Percentiles rank a stretch among this genome's conserved stretches.
Conservation (phyloP, 2,113 vertebrate genomes). For the Lepidothrix coronata region DNA sequence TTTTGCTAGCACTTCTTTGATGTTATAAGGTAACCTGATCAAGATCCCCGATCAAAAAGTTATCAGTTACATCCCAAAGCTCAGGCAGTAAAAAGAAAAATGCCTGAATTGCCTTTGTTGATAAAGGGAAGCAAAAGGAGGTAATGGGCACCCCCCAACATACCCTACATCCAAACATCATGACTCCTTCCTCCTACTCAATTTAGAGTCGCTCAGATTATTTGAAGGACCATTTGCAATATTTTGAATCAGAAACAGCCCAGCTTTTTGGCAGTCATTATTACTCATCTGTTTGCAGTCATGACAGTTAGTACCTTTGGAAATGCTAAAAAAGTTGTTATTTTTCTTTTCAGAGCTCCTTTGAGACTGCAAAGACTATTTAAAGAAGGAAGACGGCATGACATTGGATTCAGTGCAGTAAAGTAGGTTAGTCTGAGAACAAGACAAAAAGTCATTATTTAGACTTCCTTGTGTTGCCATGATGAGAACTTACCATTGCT, state of each 20-base stretch:
- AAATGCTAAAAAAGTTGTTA: slow-evolving; percentile 60
- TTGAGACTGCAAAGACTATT: slow-evolving; percentile 67
- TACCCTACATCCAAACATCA: neutral
- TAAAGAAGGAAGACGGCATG: slow-evolving; percentile 70
- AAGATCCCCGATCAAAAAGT: neutral
- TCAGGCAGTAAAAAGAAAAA: neutral
- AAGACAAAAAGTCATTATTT: slow-evolving; percentile 31
- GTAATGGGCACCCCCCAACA: neutral
- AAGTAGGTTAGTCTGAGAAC: slow-evolving; percentile 46
- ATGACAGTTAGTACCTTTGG: slow-evolving; percentile 62
- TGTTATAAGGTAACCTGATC: neutral
- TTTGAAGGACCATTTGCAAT: neutral
- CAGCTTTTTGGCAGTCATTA: slow-evolving; percentile 23
- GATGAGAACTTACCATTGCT: slow-evolving; percentile 85
- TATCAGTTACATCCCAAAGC: slow-evolving; percentile 3
- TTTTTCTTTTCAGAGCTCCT: slow-evolving; percentile 75
- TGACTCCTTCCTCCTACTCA: neutral
- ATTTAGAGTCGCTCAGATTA: neutral
- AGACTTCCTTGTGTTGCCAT: slow-evolving; percentile 39
- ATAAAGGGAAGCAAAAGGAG: neutral
- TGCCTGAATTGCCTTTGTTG: neutral
- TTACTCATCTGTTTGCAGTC: slow-evolving; percentile 16
- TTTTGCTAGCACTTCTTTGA: neutral
- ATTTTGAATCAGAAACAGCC: slow-evolving; percentile 19
- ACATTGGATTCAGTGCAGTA: slow-evolving; percentile 52